phyloP scores from a whole-genome alignment of 2,113 vertebrate genomes.

The Xiphorhynchus elegans region DNA sequence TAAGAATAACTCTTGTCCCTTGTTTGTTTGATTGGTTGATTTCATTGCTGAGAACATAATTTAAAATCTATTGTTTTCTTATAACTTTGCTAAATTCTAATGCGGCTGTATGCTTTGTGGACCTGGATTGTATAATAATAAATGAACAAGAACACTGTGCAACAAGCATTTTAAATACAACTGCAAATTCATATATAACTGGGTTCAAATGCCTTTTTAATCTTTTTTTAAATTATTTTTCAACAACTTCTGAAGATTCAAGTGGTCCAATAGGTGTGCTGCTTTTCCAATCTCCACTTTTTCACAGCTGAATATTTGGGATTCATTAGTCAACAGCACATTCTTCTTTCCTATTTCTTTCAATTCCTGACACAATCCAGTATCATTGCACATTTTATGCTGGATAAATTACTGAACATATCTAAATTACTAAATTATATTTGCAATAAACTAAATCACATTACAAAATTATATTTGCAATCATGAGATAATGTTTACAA shows the following conservation, averaged over 20 bases:
- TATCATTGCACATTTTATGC: background rate
- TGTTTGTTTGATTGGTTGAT: background rate
- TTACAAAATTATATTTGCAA: background rate
- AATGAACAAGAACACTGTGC: background rate
- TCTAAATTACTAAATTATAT: background rate
- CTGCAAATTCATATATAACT: background rate
- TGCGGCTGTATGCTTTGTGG: background rate
- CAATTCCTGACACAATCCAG: background rate
- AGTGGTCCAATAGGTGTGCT: background rate
- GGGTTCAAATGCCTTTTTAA: background rate
- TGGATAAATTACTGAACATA: background rate
- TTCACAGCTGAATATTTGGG: background rate
- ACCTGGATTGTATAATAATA: background rate
- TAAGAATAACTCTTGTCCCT: background rate
- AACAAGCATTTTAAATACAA: background rate
- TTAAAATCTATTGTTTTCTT: background rate
- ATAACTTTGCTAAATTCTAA: background rate
- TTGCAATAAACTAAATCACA: background rate
- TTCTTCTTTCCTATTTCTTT: background rate
- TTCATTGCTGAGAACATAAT: background rate
- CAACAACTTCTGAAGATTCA: background rate
- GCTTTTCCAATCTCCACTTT: background rate
- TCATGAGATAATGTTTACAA: background rate
- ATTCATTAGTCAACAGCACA: background rate
- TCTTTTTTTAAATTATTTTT: background rate